phyloP scores from a whole-genome alignment of 2,113 vertebrate genomes.

The Halcyon malimbica region DNA sequence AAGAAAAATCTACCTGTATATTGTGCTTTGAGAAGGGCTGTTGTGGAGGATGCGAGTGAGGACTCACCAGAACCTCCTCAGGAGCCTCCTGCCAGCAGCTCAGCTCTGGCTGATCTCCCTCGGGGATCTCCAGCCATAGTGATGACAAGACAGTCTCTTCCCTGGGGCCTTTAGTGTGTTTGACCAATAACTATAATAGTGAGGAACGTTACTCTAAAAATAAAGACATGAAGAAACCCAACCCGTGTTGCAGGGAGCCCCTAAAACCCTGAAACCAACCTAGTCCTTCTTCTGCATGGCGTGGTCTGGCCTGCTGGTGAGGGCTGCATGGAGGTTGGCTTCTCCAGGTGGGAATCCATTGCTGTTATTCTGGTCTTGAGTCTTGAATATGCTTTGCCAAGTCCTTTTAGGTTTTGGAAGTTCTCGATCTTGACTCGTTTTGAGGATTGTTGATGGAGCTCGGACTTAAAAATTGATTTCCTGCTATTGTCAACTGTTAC shows the following conservation, averaged over 20 bases:
- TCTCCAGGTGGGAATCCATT: neutral
- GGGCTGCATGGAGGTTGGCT: neutral
- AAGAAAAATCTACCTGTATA: rapidly evolving
- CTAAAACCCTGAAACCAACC: rapidly evolving
- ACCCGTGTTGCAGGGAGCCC: neutral
- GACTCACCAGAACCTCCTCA: neutral
- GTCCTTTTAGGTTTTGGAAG: neutral
- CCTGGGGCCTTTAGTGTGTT: rapidly evolving
- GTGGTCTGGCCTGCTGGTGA: rapidly evolving
- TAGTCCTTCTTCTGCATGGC: too few relatives aligned
- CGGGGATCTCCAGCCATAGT: neutral
- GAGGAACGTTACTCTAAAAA: neutral
- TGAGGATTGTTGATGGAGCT: neutral
- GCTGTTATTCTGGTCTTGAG: neutral
- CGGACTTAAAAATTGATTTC: neutral
- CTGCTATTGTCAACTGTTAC: neutral
- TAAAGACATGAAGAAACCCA: neutral
- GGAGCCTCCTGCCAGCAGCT: neutral
- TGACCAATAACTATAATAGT: neutral
- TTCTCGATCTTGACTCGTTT: neutral
- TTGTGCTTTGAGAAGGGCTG: neutral
- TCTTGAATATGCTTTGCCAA: neutral
- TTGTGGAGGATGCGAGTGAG: neutral
- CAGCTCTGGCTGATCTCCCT: neutral
- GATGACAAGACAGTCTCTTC: neutral